Evolutionary conservation across 2,113 vertebrate species (phyloP).

Genomic region (Hipposideros armiger): DNA sequence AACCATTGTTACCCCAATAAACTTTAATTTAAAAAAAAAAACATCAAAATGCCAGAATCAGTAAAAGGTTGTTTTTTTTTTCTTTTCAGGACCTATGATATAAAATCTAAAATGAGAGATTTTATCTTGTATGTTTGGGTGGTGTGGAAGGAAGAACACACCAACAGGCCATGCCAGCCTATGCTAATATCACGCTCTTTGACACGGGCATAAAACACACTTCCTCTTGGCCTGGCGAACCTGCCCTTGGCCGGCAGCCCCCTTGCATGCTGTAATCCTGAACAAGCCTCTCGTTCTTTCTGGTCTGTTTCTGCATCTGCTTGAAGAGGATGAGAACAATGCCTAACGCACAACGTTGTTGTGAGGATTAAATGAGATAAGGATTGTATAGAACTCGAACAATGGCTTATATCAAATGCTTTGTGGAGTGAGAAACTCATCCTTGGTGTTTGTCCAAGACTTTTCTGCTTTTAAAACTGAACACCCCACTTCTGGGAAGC

Average conservation of each 20-base stretch:
- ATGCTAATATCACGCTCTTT: neutral
- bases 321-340: neutral
- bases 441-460: neutral
- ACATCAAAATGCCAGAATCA: neutral
- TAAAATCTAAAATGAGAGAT: neutral
- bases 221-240: neutral
- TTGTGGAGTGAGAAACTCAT: neutral
- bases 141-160: neutral
- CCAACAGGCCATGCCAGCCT: neutral
- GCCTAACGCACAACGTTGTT: neutral
- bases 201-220: neutral
- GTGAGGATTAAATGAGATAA: neutral
- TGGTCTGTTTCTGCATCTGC: constrained; percentile 29
- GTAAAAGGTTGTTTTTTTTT: neutral
- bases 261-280: neutral
- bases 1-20: too few species aligned
- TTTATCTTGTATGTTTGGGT: neutral
- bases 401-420: neutral
- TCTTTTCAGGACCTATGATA: neutral
- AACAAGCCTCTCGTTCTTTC: neutral
- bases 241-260: neutral
- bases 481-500: neutral
- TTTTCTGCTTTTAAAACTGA: neutral
- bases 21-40: neutral
- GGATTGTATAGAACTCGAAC: neutral